Evolutionary conservation across 2,888 invertebrate species (phyloP), one percentile per base, ranked within the genome.

Genomic region (Drosophila pseudotakahashii): DNA sequence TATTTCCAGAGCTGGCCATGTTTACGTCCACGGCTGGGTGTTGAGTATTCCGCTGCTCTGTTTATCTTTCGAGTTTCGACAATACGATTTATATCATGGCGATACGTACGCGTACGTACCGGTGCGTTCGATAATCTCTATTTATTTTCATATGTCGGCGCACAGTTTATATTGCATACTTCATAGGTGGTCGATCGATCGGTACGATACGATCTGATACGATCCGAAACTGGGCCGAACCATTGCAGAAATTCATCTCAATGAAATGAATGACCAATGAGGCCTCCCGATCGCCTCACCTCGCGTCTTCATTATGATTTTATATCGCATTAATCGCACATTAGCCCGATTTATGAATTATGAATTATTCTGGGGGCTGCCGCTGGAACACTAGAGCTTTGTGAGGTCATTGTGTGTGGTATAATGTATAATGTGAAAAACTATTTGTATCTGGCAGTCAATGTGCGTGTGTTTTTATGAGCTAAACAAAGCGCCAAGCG

Each of bases 141-240:
- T 88, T 82, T 82, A 85, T 82, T 82, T 88, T 63, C 67, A 73
- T 64, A 54, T 82, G 85, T 88, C 80, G 54, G 48, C 55, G 36
- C 63, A 68, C 54, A 87, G 85, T 88, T 82, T 88, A 87, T 82
- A 82, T 88, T 88, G 86, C 86, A 82, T 82, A 85, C 86, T 82
- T 88, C 88, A 75, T 82, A 77, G 81, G 81, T 82, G 81, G 88
- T 81, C 66, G 71, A 3, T 14, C 16, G 42, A 1, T 11, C 23
- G 55, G 32, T 63, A 2, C 26, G 26, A 26, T 26, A 2, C 62
- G 52, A n/a, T n/a, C n/a, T n/a, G n/a, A 60, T 52, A 72, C 74
- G 74, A 67, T 69, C 19, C 19, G 19, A 19, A 19, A 19, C 19
- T 26, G 26, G 26, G 26, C 26, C 26, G 26, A 26, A 26, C 26